Conservation (phyloP, 1,140 invertebrate species). For the fruit fly (Drosophila melanogaster) region Release_6_plus_ISO1_MT NT_037436.4:3795001-3795500, state of each 20-base stretch:
- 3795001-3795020: conserved; percentile 56
- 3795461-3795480: conserved; percentile 8
- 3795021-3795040: conserved; percentile 71
- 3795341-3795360: conserved; percentile 6
- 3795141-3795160: no score
- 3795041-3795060: conserved; percentile 28
- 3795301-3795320: no score
- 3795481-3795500: conserved; percentile 1
- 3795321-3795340: neutral
- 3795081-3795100: conserved; percentile 1
- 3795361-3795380: conserved; percentile 10
- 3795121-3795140: neutral
- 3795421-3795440: conserved; percentile 50
- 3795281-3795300: no score
- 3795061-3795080: conserved; percentile 44
- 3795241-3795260: no score
- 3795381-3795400: conserved; percentile 10
- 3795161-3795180: no score
- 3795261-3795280: no score
- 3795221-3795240: no score
- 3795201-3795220: no score
- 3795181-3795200: no score
- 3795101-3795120: neutral
- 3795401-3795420: conserved; percentile 29
- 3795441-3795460: conserved; percentile 25